Base-by-base conservation (phyloP, 2,888 invertebrate genomes). In the Napeogenes sylphis region DNA sequence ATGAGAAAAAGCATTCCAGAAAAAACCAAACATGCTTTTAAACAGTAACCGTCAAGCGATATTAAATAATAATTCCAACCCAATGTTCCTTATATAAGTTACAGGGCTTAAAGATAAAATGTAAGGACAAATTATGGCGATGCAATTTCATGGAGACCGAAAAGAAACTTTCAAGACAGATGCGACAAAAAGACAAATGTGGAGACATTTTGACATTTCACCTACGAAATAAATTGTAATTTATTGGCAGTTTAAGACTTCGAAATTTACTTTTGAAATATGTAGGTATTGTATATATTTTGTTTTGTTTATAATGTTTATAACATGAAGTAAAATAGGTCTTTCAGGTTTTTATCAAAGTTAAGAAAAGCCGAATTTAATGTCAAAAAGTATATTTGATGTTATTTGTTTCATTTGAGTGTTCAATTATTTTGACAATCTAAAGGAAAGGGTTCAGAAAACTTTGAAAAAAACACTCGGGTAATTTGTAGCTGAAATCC, bases 351-450 rank as follows among this genome's bases (percentile, higher is more conserved):
- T 35, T 35, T 35, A 35, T 3, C 4, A 35, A 5, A 35, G 6
- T 35, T 4, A 35, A 35, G 35, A 35, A 35, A 2, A 21, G 0
- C 21, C 21, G 21, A 21, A 21, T 35, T 35, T 2, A 83, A 86
- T 82, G 86, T 83, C 73, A 75, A 70, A 85, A 85, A 80, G 85
- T 1, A 21, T n/a, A n/a, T 1, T 21, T 21, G 0, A 21, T 21
- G 0, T 21, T 21, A 21, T 21, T 21, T 21, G 1, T 21, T 21
- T 89, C 88, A 86, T 85, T 87, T 87, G 88, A 89, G 89, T 89
- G 89, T 89, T 89, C 89, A 89, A 89, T 89, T 89, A 89, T 89
- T 85, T 83, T 81, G 81, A 79, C 83, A 86, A 88, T 82, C 88
- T 87, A 83, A 83, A 21, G 1, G 21, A 35, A 5, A 5, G 35